These are phyloP conservation scores for Coluber constrictor DNA, from an alignment of 2,797 vertebrate genomes.

Conservation along the genomic window DNA sequence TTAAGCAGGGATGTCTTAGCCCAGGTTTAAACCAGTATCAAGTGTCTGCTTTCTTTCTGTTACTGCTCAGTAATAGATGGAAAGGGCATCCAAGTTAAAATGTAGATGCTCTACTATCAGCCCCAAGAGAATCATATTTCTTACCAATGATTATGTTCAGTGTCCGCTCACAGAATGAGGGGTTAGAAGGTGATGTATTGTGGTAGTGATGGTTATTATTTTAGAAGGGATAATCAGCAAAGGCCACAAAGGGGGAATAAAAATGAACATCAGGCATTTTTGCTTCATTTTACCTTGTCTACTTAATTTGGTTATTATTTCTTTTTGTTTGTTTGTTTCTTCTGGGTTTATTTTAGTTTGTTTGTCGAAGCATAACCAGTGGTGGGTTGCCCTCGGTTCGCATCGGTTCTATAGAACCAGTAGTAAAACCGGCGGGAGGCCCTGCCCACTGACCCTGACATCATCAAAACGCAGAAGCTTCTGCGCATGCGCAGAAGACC, in stretches of 20 bases:
- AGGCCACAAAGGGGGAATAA: neutral
- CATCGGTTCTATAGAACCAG: too few relatives aligned
- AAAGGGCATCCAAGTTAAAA: slow-evolving; percentile 14
- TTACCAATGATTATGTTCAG: neutral
- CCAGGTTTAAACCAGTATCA: slow-evolving; percentile 13
- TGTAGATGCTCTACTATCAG: neutral
- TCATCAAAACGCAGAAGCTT: too few relatives aligned
- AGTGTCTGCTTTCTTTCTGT: neutral
- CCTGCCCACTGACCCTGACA: too few relatives aligned
- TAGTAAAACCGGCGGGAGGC: too few relatives aligned
- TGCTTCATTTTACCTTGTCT: slow-evolving; percentile 32
- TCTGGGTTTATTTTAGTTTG: slow-evolving; percentile 26
- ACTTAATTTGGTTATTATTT: slow-evolving; percentile 21
- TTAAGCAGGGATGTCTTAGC: neutral
- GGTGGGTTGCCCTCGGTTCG: too few relatives aligned
- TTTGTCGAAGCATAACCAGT: neutral
- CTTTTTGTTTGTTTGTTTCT: slow-evolving; percentile 13
- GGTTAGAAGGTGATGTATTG: neutral
- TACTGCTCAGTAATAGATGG: slow-evolving; percentile 17
- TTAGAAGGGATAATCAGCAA: slow-evolving; percentile 38
- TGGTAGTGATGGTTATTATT: neutral
- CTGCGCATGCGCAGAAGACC: too few relatives aligned
- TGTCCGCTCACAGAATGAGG: slow-evolving; percentile 1
- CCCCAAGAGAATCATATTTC: neutral
- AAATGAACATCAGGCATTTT: slow-evolving; percentile 6